A percentile compares a stretch with the other conserved stretches of the same genome.
These are phyloP conservation scores for Salmo trutta DNA, from an alignment of 2,797 vertebrate genomes.

Conservation along the genomic window DNA sequence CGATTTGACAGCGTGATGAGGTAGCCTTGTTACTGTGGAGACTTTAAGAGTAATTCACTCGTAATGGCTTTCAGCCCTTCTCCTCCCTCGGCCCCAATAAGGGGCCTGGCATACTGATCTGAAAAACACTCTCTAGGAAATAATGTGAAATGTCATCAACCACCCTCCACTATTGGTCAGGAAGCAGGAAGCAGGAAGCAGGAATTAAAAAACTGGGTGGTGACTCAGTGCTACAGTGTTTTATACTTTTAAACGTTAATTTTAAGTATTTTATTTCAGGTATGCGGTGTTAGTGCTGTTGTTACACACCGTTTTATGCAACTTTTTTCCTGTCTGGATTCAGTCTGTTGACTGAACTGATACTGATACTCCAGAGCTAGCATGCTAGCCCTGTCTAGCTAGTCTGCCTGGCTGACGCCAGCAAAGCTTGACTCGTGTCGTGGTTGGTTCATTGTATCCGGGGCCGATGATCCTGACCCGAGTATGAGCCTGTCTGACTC, in stretches of 20 bases:
- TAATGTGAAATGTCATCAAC: slow-evolving; percentile 61
- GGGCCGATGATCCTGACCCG: no score
- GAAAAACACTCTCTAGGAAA: slow-evolving; percentile 59
- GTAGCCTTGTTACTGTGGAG: slow-evolving; percentile 4
- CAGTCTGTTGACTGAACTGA: no score
- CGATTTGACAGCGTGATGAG: slow-evolving; percentile 16
- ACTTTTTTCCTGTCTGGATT: no score
- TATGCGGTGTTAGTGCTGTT: no score
- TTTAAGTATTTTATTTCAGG: not conserved
- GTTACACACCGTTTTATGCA: no score
- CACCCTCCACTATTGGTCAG: not conserved
- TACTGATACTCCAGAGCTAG: no score
- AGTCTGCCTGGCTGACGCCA: no score
- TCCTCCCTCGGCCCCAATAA: not conserved
- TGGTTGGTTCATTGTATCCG: no score
- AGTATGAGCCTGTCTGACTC: no score
- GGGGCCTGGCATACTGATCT: not conserved
- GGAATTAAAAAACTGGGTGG: not conserved
- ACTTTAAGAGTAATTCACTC: slow-evolving; percentile 23
- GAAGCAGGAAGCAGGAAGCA: not conserved
- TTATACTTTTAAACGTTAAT: not conserved
- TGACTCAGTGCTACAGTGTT: not conserved
- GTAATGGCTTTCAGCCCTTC: slow-evolving; percentile 2
- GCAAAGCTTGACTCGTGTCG: no score
- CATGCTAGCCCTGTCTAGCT: no score